phyloP scores from a whole-genome alignment of 2,888 invertebrate species.

The Cistogaster globosa region DNA sequence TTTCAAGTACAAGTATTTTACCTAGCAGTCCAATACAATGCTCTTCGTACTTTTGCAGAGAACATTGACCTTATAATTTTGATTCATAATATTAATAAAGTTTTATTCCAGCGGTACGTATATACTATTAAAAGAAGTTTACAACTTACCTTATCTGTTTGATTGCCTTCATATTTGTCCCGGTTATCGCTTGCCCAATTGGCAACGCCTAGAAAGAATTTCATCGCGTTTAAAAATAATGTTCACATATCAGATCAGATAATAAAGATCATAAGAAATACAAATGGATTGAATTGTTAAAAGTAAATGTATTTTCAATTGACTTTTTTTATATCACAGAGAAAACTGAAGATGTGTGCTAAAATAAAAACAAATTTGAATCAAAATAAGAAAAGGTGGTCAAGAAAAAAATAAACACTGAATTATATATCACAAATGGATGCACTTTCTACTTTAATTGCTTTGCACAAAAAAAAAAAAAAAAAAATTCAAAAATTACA shows the following conservation, averaged over 20 bases:
- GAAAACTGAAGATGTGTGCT: conserved; percentile 61
- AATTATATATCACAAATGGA: too few species aligned
- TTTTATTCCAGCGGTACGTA: too few species aligned
- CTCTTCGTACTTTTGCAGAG: too few species aligned
- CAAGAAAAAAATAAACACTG: conserved; percentile 17
- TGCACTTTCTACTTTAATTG: conserved; percentile 8
- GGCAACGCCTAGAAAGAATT: conserved; percentile 81
- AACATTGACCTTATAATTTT: too few species aligned
- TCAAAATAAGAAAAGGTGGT: neutral
- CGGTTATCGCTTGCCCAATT: conserved; percentile 82
- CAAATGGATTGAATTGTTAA: conserved; percentile 28
- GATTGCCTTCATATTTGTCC: conserved; percentile 80
- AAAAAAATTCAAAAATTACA: neutral
- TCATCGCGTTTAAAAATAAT: conserved; percentile 73
- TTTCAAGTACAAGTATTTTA: too few species aligned
- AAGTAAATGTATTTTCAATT: conserved; percentile 26
- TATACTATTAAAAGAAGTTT: neutral
- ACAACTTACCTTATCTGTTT: conserved; percentile 82
- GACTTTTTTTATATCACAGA: conserved; percentile 48
- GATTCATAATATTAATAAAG: too few species aligned
- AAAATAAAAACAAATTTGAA: conserved; percentile 45
- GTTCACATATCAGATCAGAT: conserved; percentile 44
- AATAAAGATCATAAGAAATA: conserved; percentile 52
- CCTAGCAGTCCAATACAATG: too few species aligned
- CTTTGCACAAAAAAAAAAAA: conserved; percentile 7